phyloP scores from a whole-genome alignment of 1,140 invertebrate species.

The Glossosoma conforme region DNA sequence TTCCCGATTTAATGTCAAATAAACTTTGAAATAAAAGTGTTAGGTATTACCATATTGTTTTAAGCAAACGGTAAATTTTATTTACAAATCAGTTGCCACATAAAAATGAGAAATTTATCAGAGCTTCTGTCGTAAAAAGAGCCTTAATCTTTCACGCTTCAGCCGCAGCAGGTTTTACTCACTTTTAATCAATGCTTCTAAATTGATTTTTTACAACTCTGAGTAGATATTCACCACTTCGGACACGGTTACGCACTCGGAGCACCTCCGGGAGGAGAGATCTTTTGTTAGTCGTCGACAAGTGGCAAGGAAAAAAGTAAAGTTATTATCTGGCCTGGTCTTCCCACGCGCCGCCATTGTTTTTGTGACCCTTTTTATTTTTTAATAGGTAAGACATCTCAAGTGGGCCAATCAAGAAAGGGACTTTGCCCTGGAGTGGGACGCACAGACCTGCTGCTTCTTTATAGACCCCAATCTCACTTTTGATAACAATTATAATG shows the following conservation, averaged over 20 bases:
- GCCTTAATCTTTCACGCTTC: neutral
- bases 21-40: too few species aligned
- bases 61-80: too few species aligned
- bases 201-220: slow-evolving; percentile 12
- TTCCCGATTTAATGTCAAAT: too few species aligned
- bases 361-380: slow-evolving; percentile 15
- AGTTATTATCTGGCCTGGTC: slow-evolving; percentile 10
- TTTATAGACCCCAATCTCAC: too few species aligned
- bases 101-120: too few species aligned
- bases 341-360: slow-evolving; percentile 9
- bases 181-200: slow-evolving; percentile 12
- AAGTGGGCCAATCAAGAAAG: slow-evolving; percentile 16
- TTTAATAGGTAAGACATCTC: slow-evolving; percentile 24
- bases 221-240: slow-evolving; percentile 11
- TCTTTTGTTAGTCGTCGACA: slow-evolving; percentile 14
- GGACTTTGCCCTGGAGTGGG: slow-evolving; percentile 6
- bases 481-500: too few species aligned
- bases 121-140: too few species aligned
- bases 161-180: neutral
- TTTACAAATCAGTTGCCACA: too few species aligned
- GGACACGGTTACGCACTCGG: slow-evolving; percentile 19
- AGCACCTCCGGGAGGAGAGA: neutral
- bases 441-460: too few species aligned
- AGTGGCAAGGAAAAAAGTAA: too few species aligned
- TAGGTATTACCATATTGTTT: too few species aligned